phyloP scores from a whole-genome alignment of 2,888 invertebrate species.

The Epinotia bilunana region DNA sequence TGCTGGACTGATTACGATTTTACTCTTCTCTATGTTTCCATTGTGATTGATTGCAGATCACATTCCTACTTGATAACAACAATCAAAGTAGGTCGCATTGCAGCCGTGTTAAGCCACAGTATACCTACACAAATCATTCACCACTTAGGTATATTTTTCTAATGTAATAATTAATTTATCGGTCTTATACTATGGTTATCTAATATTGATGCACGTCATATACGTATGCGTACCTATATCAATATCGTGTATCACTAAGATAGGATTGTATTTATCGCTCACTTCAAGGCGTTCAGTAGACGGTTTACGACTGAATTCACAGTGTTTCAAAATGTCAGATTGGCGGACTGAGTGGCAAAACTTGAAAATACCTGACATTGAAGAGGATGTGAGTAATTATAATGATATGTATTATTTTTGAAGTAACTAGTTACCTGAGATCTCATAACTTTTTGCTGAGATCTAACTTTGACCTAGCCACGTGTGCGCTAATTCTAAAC shows the following conservation, averaged over 20 bases:
- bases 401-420: too few species aligned
- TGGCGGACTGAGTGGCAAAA: slow-evolving; percentile 54
- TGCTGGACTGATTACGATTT: slow-evolving; percentile 13
- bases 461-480: too few species aligned
- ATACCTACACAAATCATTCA: neutral
- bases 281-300: slow-evolving; percentile 61
- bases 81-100: slow-evolving; percentile 13
- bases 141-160: slow-evolving; percentile 2
- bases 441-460: too few species aligned
- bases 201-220: slow-evolving; percentile 28
- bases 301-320: slow-evolving; percentile 49
- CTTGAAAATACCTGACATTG: slow-evolving; percentile 59
- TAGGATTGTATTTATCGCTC: slow-evolving; percentile 56
- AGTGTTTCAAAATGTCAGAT: slow-evolving; percentile 48
- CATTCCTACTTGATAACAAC: slow-evolving; percentile 13
- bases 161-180: slow-evolving; percentile 33
- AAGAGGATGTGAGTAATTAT: slow-evolving; percentile 60
- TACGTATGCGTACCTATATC: neutral
- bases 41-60: slow-evolving; percentile 14
- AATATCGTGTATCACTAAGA: neutral
- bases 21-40: slow-evolving; percentile 1
- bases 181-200: slow-evolving; percentile 35
- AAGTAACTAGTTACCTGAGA: too few species aligned
- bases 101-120: neutral
- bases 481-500: too few species aligned